Base-by-base conservation (phyloP, 2,888 invertebrate species). In the Torymus tubicola region DNA sequence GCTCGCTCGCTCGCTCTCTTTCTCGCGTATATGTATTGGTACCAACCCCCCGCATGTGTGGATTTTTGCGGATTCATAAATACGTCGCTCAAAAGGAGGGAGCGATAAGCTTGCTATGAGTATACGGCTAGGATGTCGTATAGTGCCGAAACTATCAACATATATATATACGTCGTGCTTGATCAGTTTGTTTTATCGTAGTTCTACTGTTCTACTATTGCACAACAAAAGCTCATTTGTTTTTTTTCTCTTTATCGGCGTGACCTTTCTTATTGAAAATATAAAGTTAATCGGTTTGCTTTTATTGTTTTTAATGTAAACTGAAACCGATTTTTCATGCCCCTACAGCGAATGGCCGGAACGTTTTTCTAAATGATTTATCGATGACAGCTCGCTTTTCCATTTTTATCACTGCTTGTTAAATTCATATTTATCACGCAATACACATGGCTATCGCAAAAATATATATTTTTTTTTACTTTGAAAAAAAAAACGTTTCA, bases 301-400 rank as follows among this genome's bases (percentile, higher is more conserved):
- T 31, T 53, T 18, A 75, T 75, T 53, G 31, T 52, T 68, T 31
- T 52, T 76, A 70, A 64, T 58, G 42, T 18, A 42, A n/a, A 31
- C 53, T 31, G 53, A 72, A 63, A 63, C 11, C 24, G 57, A 75
- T 75, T 31, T 75, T 68, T 74, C 24, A 67, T 4, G 52, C 11
- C 21, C 31, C 16, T 16, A 1, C 53, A 12, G 8, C 61, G 53
- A 50, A 68, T 58, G 24, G 16, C 14, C 1, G 42, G 13, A 68
- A 72, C 31, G 57, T 73, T 73, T 73, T 61, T 31, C 71, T 72
- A 68, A 76, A 68, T 72, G 72, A 72, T 76, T 76, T 80, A 80
- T 80, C 31, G 72, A 67, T 68, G 72, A 76, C 72, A 76, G 71
- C 18, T 76, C 63, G 71, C 63, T 63, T 76, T 75, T 75, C 18